Evolutionary conservation across 2,888 invertebrate genomes (phyloP).

Genomic region (Andrena dorsata): DNA sequence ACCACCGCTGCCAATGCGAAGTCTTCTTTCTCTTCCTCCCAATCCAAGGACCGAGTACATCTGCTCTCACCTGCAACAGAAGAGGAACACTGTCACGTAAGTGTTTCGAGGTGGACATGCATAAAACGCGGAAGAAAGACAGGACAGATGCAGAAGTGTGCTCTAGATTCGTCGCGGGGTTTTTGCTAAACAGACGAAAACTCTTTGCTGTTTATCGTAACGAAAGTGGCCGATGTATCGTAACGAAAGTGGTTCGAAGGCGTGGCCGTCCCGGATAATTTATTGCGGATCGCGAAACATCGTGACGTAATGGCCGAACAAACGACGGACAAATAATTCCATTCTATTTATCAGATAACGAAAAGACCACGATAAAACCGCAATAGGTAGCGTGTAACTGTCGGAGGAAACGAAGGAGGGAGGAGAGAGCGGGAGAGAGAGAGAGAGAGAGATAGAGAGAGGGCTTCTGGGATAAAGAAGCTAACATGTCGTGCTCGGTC

Average conservation of each 20-base stretch:
- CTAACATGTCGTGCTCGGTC: conserved; percentile 71
- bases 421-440: conserved; percentile 26
- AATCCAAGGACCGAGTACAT: background rate
- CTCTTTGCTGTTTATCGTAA: background rate
- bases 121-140: background rate
- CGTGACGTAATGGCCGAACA: conserved; percentile 55
- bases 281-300: conserved; percentile 20
- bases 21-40: background rate
- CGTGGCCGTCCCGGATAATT: conserved; percentile 22
- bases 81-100: background rate
- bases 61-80: conserved; percentile 16
- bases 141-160: background rate
- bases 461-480: conserved; percentile 74
- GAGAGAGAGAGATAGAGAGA: conserved; percentile 35
- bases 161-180: background rate
- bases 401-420: conserved; percentile 40
- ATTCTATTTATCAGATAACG: conserved; percentile 83
- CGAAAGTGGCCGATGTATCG: background rate
- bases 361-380: conserved; percentile 80
- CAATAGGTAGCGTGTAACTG: conserved; percentile 66
- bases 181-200: conserved; percentile 14
- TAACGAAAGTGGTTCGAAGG: conserved; percentile 9
- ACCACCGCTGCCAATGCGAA: background rate
- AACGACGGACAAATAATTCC: conserved; percentile 79
- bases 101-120: background rate